Conservation (phyloP, 2,888 invertebrate genomes). For the Abscondita cerata region DNA sequence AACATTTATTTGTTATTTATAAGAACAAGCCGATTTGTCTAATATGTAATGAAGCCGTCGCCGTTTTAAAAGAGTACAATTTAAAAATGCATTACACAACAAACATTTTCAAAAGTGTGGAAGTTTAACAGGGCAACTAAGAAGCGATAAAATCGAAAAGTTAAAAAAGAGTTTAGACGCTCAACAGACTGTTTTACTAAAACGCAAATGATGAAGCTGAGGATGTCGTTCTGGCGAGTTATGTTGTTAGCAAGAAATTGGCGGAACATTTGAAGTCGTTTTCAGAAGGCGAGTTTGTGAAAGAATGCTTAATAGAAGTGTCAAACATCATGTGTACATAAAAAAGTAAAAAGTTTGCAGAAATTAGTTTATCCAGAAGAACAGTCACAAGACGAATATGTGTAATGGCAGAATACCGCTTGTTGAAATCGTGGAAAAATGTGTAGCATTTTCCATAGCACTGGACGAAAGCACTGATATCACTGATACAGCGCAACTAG, state of each 20-base stretch:
- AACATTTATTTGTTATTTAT: too few species aligned
- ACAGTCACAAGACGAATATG: too few species aligned
- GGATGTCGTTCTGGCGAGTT: slow-evolving; percentile 29
- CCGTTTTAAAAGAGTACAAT: too few species aligned
- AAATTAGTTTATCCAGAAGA: slow-evolving; percentile 25
- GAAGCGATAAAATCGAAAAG: slow-evolving; percentile 7
- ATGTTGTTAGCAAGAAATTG: slow-evolving; percentile 16
- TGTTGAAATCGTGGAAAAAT: slow-evolving; percentile 19
- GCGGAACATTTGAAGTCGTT: slow-evolving; percentile 16
- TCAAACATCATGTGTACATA: slow-evolving; percentile 25
- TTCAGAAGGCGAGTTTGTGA: slow-evolving; percentile 14
- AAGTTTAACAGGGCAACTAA: background rate
- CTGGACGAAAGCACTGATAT: slow-evolving; percentile 14
- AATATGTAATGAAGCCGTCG: too few species aligned
- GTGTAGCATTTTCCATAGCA: too few species aligned
- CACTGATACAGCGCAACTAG: too few species aligned
- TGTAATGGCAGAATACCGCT: slow-evolving; percentile 23
- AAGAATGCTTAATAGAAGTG: slow-evolving; percentile 22
- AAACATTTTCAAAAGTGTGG: too few species aligned
- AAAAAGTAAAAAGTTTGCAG: slow-evolving; percentile 28
- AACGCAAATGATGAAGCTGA: too few species aligned
- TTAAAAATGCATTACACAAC: too few species aligned
- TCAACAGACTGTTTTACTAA: slow-evolving; percentile 16
- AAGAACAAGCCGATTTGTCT: too few species aligned
- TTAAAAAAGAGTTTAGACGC: too few species aligned